Evolutionary conservation across 1,140 invertebrate genomes (phyloP).

Genomic region (Parapsyche elsis): DNA sequence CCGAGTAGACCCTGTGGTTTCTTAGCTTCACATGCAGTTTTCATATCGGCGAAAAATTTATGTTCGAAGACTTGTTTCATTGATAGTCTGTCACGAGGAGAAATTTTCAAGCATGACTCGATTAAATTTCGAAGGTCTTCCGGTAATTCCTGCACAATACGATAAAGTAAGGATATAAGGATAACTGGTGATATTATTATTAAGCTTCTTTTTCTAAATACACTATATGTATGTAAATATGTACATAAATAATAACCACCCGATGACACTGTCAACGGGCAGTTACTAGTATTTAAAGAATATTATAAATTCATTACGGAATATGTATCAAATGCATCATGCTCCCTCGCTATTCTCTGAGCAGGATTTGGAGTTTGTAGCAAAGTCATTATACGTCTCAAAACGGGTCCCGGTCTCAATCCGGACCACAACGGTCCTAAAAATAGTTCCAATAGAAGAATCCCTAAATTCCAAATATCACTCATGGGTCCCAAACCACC

Average conservation of each 20-base stretch:
- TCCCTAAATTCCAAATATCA: constrained; percentile 92
- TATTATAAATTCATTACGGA: constrained; percentile 64
- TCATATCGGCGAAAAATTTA: constrained; percentile 63
- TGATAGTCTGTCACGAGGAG: constrained; percentile 72
- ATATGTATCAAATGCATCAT: constrained; percentile 75
- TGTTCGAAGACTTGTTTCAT: constrained; percentile 70
- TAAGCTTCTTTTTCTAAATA: neutral
- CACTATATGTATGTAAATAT: constrained; percentile 18
- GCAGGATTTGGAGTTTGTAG: constrained; percentile 75
- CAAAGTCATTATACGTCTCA: constrained; percentile 80
- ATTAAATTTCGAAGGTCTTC: constrained; percentile 73
- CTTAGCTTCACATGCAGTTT: constrained; percentile 57
- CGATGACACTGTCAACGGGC: too few relatives aligned
- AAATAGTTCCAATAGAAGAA: constrained; percentile 84
- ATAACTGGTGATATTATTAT: neutral
- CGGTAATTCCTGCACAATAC: constrained; percentile 69
- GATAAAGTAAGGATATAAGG: constrained; percentile 49
- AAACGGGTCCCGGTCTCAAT: constrained; percentile 77
- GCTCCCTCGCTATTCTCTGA: constrained; percentile 81
- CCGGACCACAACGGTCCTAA: constrained; percentile 76
- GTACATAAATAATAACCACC: too few relatives aligned
- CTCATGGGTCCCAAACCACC: constrained; percentile 75
- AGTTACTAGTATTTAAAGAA: too few relatives aligned
- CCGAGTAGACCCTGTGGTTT: constrained; percentile 68
- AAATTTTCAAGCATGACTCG: constrained; percentile 76